Conservation (phyloP, 1,140 invertebrate genomes). For the Cotesia vestalis region DNA sequence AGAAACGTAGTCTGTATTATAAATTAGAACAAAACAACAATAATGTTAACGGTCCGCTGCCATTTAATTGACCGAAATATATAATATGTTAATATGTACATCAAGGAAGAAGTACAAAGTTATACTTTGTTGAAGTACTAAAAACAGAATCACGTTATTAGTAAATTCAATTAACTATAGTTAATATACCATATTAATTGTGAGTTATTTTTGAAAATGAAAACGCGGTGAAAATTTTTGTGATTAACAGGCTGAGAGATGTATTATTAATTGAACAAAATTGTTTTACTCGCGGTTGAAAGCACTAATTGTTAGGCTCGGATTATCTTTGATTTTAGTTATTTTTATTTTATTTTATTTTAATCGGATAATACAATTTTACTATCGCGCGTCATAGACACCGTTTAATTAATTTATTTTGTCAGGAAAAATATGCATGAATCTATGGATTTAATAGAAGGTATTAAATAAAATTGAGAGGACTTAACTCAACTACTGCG, state of each 20-base stretch:
- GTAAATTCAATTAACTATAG: conserved; percentile 4
- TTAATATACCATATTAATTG: background rate
- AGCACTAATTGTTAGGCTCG: conserved; percentile 31
- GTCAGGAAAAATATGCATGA: background rate
- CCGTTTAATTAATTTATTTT: conserved; percentile 36
- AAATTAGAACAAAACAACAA: background rate
- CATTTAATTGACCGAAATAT: conserved; percentile 30
- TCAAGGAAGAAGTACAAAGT: conserved; percentile 11
- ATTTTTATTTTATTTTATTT: conserved; percentile 26
- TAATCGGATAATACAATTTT: background rate
- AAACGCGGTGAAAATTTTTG: background rate
- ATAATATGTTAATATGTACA: conserved; percentile 3
- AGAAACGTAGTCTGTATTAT: background rate
- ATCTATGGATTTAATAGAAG: too few species aligned
- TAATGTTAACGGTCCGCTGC: conserved; percentile 29
- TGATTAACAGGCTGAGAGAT: too few species aligned
- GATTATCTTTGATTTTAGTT: conserved; percentile 3
- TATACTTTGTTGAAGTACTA: conserved; percentile 20
- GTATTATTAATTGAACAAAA: too few species aligned
- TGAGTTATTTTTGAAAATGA: background rate
- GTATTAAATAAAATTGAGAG: too few species aligned
- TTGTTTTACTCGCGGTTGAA: conserved; percentile 2
- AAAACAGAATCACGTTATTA: background rate
- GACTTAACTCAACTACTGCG: too few species aligned
- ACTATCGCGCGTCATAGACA: conserved; percentile 2